Evolutionary conservation across 2,888 invertebrate genomes (phyloP), one percentile per base, ranked within the genome.

Genomic region (Prosopocoilus inquinatus): DNA sequence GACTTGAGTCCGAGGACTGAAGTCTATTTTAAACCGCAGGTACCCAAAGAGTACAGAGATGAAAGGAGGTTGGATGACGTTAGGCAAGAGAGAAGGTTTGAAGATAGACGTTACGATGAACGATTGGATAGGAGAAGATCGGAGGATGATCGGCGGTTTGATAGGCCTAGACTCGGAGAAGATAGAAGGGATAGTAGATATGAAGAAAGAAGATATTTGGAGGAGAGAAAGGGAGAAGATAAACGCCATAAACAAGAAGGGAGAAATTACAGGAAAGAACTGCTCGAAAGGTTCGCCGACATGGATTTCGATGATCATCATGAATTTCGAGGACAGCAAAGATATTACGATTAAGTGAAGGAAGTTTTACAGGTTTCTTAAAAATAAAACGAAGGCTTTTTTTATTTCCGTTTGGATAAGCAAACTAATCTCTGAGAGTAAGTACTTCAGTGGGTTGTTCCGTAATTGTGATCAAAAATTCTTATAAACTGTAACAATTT

Each of bases 381-480:
- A 47, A 41, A 41, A 41, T 41, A 41, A 16, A 41, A 41, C 13
- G 28, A 43, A 47, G 61, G 41, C 13, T 41, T 8, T 41, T 41
- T 41, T 41, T 41, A 13, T 41, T 41, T 13, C 13, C 41, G 16
- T 41, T 9, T 41, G 3, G 8, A 41, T 1, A 41, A 43, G 41
- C 53, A 15, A 43, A 53, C 64, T 61, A 64, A 67, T 66, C 69
- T 71, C 68, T 66, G 67, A 65, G 64, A 66, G 55, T 67, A 72
- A 66, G 55, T 67, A 72, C 75, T 75, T 73, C 75, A 74, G 76
- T 74, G 72, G 73, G 74, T 65, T 72, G 75, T 74, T 75, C 74
- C 77, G 77, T 76, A 75, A 64, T 64, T 74, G 74, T 74, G 74
- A 73, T 72, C 50, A 38, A 53, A 53, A 38, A 28, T 13, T 20